phyloP scores from a whole-genome alignment of 2,797 vertebrate genomes.

The Lepus oiostolus region DNA sequence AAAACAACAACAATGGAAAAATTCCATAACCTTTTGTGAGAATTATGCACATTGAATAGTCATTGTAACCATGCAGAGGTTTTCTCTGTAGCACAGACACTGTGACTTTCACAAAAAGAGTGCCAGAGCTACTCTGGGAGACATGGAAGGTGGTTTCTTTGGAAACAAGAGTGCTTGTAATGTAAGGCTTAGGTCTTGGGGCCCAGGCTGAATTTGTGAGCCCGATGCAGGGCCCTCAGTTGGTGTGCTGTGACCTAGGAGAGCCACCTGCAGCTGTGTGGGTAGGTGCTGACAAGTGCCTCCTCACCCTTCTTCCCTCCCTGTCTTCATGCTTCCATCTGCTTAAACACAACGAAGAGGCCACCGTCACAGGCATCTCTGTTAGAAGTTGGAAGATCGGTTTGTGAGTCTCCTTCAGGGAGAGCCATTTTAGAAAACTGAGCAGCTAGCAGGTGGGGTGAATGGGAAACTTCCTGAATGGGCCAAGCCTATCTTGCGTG shows the following conservation, averaged over 20 bases:
- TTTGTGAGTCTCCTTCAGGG: constrained; percentile 4
- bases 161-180: background rate
- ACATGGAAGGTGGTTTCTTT: constrained; percentile 3
- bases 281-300: too few relatives aligned
- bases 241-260: background rate
- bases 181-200: constrained; percentile 17
- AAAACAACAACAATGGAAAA: background rate
- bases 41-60: constrained; percentile 72
- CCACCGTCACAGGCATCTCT: background rate
- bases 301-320: background rate
- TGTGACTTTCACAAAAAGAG: constrained; percentile 37
- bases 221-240: fast-evolving
- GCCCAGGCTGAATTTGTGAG: background rate
- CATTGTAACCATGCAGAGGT: constrained; percentile 59
- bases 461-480: background rate
- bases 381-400: constrained; percentile 19
- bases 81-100: constrained; percentile 40
- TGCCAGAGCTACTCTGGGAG: constrained; percentile 24
- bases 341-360: background rate
- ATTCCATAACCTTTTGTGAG: background rate
- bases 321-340: background rate
- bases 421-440: constrained; percentile 50
- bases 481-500: background rate
- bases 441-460: background rate
- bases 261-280: background rate